Evolutionary conservation across 2,797 vertebrate genomes (phyloP), one percentile per base, ranked within the genome.

Genomic region (Triplophysa bombifrons): DNA sequence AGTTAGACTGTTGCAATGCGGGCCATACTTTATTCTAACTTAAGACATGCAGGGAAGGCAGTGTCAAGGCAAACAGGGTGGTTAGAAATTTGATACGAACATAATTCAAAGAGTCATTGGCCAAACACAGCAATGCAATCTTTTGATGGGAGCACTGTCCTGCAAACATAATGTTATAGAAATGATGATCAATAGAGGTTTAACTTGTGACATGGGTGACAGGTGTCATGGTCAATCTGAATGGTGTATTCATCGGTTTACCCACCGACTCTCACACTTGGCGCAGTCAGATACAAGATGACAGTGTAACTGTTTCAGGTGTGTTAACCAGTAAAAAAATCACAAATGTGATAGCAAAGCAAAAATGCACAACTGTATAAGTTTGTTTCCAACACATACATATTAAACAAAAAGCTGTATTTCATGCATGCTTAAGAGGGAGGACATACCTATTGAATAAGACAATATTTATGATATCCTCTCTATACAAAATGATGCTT

Each of bases 1-100:
- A 84, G 84, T 86, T 86, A 84, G 38, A 44, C 38, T 67, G 69
- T 72, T 84, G 30, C 82, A 66, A 80, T 80, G 63, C 58, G 48
- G 78, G 16, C 19, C 82, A 82, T 83, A 80, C 72, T 72, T 85
- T 68, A 41, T 60, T 72, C 63, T 72, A 72, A 78, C 77, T 72
- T 70, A 22, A 73, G 68, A 68, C 25, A 25, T 11, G 60, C 30
- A 50, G 19, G 3, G 0, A 7, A 53, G 27, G 27, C 16, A 41
- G 76, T 65, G 50, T 64, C 34, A 55, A 51, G 3, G 58, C 46
- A 63, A 64, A 63, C 48, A 64, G 17, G 8, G 34, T 65, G 63
- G 63, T 13, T 41, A n/a, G 17, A 41, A 64, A 64, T 64, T 11
- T 13, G 19, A 65, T 41, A 19, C 63, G 38, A 64, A 19, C 16